A percentile compares a stretch with the other conserved stretches of the same genome.
Conservation (phyloP, 2,797 vertebrate species). For the Sebastes itinus region DNA sequence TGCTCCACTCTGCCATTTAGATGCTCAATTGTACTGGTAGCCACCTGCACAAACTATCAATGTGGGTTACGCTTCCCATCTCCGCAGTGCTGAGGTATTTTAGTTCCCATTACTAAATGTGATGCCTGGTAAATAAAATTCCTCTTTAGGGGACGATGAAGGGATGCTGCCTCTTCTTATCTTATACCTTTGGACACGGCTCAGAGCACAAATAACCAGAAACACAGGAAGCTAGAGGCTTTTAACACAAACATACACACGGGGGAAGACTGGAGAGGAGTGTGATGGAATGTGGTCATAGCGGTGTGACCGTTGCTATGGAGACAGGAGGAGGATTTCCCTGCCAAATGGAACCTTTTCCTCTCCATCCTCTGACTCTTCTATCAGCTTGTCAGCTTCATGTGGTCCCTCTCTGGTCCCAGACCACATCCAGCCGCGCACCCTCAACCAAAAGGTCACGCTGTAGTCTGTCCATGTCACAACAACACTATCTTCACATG, state of each 20-base stretch:
- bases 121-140: not conserved
- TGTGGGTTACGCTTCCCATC: not conserved
- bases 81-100: not conserved
- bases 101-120: not conserved
- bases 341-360: slow-evolving; percentile 25
- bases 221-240: slow-evolving; percentile 1
- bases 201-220: not conserved
- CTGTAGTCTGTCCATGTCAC: slow-evolving; percentile 38
- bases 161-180: not conserved
- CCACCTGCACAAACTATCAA: slow-evolving; percentile 36
- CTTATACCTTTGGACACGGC: slow-evolving; percentile 2
- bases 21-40: slow-evolving; percentile 23
- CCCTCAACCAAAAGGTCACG: slow-evolving; percentile 43
- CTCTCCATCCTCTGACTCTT: slow-evolving; percentile 26
- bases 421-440: slow-evolving; percentile 17
- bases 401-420: not conserved
- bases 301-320: slow-evolving; percentile 66
- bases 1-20: slow-evolving; percentile 22
- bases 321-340: slow-evolving; percentile 68
- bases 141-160: not conserved
- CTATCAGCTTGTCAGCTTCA: slow-evolving; percentile 33
- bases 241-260: slow-evolving; percentile 4
- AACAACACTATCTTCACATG: slow-evolving; percentile 23
- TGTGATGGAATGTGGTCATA: slow-evolving; percentile 57
- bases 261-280: slow-evolving; percentile 29